A percentile compares a stretch with the other conserved stretches of the same genome.
Conservation (phyloP, 2,113 vertebrate species). For the Dasyornis broadbenti region DNA sequence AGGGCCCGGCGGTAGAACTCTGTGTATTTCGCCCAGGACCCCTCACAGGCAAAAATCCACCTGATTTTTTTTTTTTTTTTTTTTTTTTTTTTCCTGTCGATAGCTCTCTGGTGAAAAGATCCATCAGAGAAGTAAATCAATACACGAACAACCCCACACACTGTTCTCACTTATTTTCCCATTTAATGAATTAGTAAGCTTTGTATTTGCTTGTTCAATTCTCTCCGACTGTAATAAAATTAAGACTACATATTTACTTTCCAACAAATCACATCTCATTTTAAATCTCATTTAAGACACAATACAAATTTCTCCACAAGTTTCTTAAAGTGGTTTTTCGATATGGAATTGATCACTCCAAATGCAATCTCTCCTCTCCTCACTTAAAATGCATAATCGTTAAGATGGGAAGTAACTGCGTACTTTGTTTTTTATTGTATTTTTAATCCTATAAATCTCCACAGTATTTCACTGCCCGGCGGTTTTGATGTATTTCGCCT, state of each 20-base stretch:
- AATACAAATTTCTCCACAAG: background rate
- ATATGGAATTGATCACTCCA: background rate
- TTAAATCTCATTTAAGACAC: background rate
- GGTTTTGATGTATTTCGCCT: background rate
- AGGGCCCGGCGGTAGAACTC: background rate
- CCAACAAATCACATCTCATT: background rate
- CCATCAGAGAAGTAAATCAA: background rate
- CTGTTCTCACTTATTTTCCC: background rate
- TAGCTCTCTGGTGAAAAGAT: background rate
- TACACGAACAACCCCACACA: accelerated
- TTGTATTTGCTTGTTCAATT: background rate
- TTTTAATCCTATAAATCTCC: background rate
- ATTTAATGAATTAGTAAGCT: background rate
- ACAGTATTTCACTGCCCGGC: background rate
- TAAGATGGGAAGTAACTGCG: background rate
- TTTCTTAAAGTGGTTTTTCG: background rate
- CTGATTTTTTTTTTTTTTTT: background rate
- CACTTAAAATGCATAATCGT: background rate
- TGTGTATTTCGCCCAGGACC: background rate
- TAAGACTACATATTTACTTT: background rate
- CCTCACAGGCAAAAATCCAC: background rate
- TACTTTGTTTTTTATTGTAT: background rate
- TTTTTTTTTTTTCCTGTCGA: background rate
- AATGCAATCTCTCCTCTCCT: background rate
- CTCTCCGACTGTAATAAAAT: background rate